Evolutionary conservation across 2,797 vertebrate species (phyloP), one percentile per base, ranked within the genome.

Genomic region (Tamandua tetradactyla): DNA sequence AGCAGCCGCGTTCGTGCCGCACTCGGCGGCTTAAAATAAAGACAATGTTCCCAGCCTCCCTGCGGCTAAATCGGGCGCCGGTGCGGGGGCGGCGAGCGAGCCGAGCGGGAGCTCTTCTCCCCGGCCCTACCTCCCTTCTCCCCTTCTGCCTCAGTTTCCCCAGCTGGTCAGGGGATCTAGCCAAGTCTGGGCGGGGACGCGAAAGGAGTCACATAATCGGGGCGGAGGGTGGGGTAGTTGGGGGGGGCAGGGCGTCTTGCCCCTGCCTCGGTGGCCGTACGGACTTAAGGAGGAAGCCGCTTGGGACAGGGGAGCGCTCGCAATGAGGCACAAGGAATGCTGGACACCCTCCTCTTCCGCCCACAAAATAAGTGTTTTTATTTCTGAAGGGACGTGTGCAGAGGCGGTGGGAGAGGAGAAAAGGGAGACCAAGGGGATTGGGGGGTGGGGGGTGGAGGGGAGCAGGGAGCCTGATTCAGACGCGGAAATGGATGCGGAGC

Each of bases 21-120:
- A 96, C 96, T 97, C 96, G 74, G 95, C 91, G 80, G 97, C 97
- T 97, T 97, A 97, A 97, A 97, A 97, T 97, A 97, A 97, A 97
- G 96, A 97, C 96, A 96, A 96, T 96, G 96, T 97, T 97, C 97
- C 96, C 97, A 97, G 97, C 97, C 94, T 97, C 97, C 96, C 97
- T 72, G 94, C 87, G 71, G 97, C 97, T 97, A 97, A 97, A 97
- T 97, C 96, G 14, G 97, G 97, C 94, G 68, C 95, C 78, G 93
- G 93, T 75, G 97, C 94, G 97, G 97, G 97, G 97, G 97, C 91
- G 97, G 97, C 62, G 85, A 95, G 95, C 94, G 55, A 94, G 93
- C 94, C 52, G 94, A 91, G 96, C 89, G 92, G 94, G 92, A 89
- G 96, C 79, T 86, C 95, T 96, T 68, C 95, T 96, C 95, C 88